Evolutionary conservation across 2,888 invertebrate species (phyloP), one percentile per base, ranked within the genome.

Genomic region (Andrena marginata): DNA sequence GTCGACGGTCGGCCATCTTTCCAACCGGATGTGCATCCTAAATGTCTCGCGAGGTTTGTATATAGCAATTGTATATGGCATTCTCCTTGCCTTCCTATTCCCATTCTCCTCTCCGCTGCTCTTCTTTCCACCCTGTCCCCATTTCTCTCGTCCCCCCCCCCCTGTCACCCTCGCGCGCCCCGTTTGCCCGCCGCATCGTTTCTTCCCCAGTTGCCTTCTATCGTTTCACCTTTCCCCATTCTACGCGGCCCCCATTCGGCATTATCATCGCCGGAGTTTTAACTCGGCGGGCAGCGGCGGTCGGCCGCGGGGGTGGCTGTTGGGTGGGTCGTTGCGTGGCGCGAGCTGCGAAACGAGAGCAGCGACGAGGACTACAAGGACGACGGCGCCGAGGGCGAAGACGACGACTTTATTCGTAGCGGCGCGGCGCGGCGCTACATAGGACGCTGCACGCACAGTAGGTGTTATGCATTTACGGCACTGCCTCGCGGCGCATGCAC

Each of bases 21-120:
- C 89, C 87, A 90, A 86, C 88, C 91, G 92, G 91, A 92, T 87
- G 92, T 91, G 89, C 92, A 91, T 92, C 89, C 91, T 92, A 92
- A 92, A 92, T 91, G 91, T 92, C 91, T 92, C 90, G 87, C 85
- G 87, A 88, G 89, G 91, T 90, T 91, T 90, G 90, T 90, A 86
- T 88, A 87, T 91, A 88, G 86, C 88, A 87, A 84, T 89, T 82
- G 77, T 78, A 81, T 76, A 82, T 77, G 73, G 72, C 76, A 64
- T 65, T 77, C 76, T 56, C 49, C 74, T 71, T 65, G 29, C 49
- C 56, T 64, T 78, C 63, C 77, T 76, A 67, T 54, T 74, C 71
- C 56, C 49, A 54, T 71, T 84, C 73, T 69, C 56, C 59, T 33
- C 65, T 49, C 67, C 42, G 31, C 33, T 68, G 8, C 33, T 49